These are phyloP conservation scores for Callipepla squamata DNA, from an alignment of 2,113 vertebrate genomes.

Conservation along the genomic window DNA sequence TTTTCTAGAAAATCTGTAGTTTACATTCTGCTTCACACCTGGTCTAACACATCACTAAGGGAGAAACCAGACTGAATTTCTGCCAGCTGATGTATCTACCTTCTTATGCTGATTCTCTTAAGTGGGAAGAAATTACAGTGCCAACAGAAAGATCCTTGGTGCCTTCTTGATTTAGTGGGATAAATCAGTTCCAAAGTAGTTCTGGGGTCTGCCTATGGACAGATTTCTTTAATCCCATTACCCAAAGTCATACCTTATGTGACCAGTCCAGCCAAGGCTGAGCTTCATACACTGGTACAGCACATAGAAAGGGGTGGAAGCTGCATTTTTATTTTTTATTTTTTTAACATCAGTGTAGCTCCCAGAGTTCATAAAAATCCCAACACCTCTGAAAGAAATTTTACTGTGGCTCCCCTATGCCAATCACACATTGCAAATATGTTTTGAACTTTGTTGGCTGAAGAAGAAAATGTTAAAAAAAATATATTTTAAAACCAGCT, in stretches of 20 bases:
- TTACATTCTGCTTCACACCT: neutral
- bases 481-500: conserved; percentile 24
- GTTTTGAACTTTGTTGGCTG: neutral
- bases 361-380: neutral
- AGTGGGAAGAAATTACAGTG: neutral
- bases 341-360: neutral
- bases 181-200: neutral
- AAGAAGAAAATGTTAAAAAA: neutral
- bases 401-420: neutral
- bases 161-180: neutral
- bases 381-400: neutral
- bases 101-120: neutral
- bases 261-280: neutral
- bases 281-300: neutral
- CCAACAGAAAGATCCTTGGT: neutral
- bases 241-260: accelerated
- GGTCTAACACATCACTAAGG: neutral
- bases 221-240: neutral
- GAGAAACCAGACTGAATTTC: neutral
- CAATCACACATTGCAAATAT: neutral
- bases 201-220: neutral
- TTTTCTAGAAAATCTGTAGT: neutral
- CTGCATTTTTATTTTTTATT: neutral
- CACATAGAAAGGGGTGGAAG: accelerated
- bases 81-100: neutral